Evolutionary conservation across 2,888 invertebrate genomes (phyloP).

Genomic region (Salpingus planirostris): DNA sequence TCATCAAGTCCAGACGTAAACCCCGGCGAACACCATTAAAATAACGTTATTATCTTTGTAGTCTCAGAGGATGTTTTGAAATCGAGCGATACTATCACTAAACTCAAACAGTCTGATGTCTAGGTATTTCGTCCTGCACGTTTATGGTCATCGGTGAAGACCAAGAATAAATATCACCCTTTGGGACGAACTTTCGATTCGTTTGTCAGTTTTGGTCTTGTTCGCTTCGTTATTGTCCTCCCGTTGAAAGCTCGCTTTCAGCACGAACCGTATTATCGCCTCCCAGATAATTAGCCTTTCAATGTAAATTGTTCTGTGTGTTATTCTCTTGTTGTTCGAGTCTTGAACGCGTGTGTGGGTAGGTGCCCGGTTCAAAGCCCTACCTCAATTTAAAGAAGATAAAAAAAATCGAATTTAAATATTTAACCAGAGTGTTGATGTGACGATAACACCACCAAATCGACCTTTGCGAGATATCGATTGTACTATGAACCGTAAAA

Average conservation of each 20-base stretch:
- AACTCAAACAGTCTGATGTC: too few relatives aligned
- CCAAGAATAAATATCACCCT: too few relatives aligned
- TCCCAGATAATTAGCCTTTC: slow-evolving; percentile 14
- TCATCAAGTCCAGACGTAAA: too few relatives aligned
- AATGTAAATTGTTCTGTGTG: slow-evolving; percentile 14
- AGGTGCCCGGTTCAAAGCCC: slow-evolving; percentile 17
- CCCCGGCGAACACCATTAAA: too few relatives aligned
- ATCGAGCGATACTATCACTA: too few relatives aligned
- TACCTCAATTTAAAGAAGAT: slow-evolving; percentile 19
- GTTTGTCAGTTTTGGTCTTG: background rate
- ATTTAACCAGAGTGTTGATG: background rate
- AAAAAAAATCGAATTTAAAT: slow-evolving; percentile 6
- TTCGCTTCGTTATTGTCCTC: slow-evolving; percentile 2
- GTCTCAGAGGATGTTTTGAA: too few relatives aligned
- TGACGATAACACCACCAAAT: background rate
- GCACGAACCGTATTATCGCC: slow-evolving; percentile 9
- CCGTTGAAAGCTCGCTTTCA: background rate
- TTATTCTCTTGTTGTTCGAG: slow-evolving; percentile 11
- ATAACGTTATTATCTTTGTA: too few relatives aligned
- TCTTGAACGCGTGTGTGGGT: slow-evolving; percentile 9
- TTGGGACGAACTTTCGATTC: background rate
- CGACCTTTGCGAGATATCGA: slow-evolving; percentile 13
- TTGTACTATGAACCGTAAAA: too few relatives aligned
- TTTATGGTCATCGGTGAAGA: too few relatives aligned
- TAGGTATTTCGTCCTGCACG: too few relatives aligned